Conservation (phyloP, 2,797 vertebrate genomes). For the Avahi laniger region DNA sequence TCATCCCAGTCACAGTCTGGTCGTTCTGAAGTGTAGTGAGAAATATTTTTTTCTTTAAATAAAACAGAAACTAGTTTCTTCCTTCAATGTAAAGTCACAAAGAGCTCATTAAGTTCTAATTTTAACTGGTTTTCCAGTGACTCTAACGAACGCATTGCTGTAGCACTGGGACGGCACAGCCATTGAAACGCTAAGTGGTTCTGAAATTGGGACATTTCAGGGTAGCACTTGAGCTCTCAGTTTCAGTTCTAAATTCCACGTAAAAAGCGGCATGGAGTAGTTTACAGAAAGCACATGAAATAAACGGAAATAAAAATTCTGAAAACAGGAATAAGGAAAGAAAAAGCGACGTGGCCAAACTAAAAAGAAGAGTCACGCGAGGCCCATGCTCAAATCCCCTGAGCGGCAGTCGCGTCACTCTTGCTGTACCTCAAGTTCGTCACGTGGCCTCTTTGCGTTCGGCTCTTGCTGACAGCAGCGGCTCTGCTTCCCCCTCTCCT, state of each 20-base stretch:
- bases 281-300: neutral
- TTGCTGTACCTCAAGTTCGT: neutral
- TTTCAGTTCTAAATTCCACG: neutral
- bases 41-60: neutral
- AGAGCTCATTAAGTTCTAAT: neutral
- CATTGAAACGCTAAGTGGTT: neutral
- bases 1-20: neutral
- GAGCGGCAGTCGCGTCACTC: neutral
- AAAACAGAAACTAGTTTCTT: neutral
- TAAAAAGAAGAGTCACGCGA: neutral
- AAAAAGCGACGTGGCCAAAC: neutral
- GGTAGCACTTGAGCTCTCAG: neutral
- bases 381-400: neutral
- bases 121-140: neutral
- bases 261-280: neutral
- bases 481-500: neutral
- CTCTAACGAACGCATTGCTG: neutral
- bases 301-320: neutral
- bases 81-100: neutral
- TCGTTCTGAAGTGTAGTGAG: neutral
- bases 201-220: neutral
- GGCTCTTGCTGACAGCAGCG: neutral
- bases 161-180: neutral
- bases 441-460: neutral
- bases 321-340: neutral